Evolutionary conservation across 2,113 vertebrate species (phyloP).

Genomic region (Geococcyx californianus): DNA sequence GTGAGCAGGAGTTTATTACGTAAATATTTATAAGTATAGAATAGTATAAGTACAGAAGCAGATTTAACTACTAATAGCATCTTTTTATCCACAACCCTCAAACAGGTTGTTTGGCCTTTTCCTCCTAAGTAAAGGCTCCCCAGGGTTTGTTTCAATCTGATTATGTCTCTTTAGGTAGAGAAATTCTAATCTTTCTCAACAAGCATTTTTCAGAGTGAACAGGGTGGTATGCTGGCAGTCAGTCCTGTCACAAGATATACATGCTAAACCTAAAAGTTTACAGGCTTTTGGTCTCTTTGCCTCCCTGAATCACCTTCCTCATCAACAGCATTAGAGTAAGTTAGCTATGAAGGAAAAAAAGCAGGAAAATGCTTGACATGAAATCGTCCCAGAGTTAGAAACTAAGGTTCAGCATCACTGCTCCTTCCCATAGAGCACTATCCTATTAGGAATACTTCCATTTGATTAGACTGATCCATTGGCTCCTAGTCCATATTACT

Average conservation of each 20-base stretch:
- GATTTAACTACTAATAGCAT: neutral
- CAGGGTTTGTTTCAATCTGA: neutral
- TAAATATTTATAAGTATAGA: neutral
- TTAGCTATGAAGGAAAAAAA: slow-evolving; percentile 6
- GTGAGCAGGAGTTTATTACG: neutral
- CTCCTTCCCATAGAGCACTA: neutral
- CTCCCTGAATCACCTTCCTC: neutral
- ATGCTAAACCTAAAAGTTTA: neutral
- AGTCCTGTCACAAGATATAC: neutral
- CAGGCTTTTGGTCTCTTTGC: neutral
- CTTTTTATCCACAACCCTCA: neutral
- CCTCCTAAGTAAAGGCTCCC: neutral
- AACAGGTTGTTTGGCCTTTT: neutral
- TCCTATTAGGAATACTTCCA: slow-evolving; percentile 62
- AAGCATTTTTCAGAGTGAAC: neutral
- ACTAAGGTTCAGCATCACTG: slow-evolving; percentile 34
- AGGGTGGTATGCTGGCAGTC: neutral
- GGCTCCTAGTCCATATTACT: slow-evolving; percentile 61
- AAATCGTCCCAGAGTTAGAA: neutral
- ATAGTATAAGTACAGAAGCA: neutral
- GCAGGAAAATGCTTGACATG: neutral
- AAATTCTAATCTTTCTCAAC: slow-evolving; percentile 16
- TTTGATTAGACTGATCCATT: slow-evolving; percentile 69
- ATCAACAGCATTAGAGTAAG: neutral
- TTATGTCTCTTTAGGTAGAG: neutral